These are phyloP conservation scores for Periparus ater DNA, from an alignment of 2,797 vertebrate species.

Conservation along the genomic window DNA sequence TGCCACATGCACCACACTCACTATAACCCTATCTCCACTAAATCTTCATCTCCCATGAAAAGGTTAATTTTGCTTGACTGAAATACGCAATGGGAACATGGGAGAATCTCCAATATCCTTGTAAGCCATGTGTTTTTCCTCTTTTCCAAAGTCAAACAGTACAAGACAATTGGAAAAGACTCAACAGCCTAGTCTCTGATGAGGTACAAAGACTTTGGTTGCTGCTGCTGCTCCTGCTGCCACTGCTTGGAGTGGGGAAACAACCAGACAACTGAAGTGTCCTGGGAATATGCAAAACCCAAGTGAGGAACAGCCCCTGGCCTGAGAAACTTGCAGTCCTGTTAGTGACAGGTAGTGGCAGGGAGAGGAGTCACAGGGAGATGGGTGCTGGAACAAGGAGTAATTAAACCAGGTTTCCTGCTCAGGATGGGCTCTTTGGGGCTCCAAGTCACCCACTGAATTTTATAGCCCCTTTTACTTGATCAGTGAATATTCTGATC, in stretches of 20 bases:
- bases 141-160: neutral
- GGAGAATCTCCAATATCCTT: neutral
- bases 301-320: neutral
- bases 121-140: neutral
- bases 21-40: neutral
- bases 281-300: neutral
- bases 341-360: neutral
- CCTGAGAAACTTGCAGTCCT: neutral
- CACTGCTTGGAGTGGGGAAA: neutral
- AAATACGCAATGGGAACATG: neutral
- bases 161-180: neutral
- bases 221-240: neutral
- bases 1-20: fast-evolving
- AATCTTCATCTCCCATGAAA: neutral
- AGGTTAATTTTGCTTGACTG: neutral
- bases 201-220: neutral
- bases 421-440: neutral
- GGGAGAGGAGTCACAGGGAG: neutral
- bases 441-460: neutral
- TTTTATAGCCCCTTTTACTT: neutral
- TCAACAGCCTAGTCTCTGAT: neutral
- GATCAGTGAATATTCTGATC: neutral
- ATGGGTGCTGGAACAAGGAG: neutral
- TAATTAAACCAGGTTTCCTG: neutral
- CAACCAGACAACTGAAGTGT: neutral